Evolutionary conservation across 2,888 invertebrate genomes (phyloP).

Genomic region (Melinaea marsaeus): DNA sequence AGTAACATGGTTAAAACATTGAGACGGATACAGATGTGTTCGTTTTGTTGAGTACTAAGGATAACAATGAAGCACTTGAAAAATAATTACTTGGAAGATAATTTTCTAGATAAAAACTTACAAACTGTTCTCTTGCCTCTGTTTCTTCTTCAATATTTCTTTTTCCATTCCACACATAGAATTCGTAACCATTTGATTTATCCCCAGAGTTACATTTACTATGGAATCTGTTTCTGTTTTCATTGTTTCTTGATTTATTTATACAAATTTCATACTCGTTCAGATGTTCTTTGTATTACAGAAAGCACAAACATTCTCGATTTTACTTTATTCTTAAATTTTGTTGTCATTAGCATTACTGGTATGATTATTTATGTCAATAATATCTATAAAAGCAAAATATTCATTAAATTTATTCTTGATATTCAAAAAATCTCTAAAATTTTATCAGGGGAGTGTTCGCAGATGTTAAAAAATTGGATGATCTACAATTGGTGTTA

Average conservation of each 20-base stretch:
- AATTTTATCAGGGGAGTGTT: not conserved
- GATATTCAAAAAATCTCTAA: constrained; percentile 21
- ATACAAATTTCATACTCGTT: too few relatives aligned
- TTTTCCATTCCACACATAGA: constrained; percentile 19
- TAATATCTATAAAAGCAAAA: constrained; percentile 14
- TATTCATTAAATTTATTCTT: constrained; percentile 15
- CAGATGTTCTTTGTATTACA: too few relatives aligned
- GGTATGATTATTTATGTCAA: constrained; percentile 16
- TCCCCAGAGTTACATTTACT: constrained; percentile 16
- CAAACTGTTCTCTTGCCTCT: constrained; percentile 17
- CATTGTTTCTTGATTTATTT: constrained; percentile 3
- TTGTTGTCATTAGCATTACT: constrained; percentile 4
- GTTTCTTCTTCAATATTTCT: constrained; percentile 13
- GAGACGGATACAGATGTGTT: too few relatives aligned
- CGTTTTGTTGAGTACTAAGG: not conserved
- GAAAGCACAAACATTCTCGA: not conserved
- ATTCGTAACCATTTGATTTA: constrained; percentile 20
- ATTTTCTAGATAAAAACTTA: constrained; percentile 17
- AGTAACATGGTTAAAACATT: too few relatives aligned
- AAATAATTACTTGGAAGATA: constrained; percentile 15
- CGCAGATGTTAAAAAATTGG: constrained; percentile 16
- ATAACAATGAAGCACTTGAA: constrained; percentile 11
- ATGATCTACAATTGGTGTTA: constrained; percentile 11
- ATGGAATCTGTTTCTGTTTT: constrained; percentile 8
- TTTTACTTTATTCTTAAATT: constrained; percentile 4